Base-by-base conservation (phyloP, 2,888 invertebrate species). In the Hemaris fuciformis region DNA sequence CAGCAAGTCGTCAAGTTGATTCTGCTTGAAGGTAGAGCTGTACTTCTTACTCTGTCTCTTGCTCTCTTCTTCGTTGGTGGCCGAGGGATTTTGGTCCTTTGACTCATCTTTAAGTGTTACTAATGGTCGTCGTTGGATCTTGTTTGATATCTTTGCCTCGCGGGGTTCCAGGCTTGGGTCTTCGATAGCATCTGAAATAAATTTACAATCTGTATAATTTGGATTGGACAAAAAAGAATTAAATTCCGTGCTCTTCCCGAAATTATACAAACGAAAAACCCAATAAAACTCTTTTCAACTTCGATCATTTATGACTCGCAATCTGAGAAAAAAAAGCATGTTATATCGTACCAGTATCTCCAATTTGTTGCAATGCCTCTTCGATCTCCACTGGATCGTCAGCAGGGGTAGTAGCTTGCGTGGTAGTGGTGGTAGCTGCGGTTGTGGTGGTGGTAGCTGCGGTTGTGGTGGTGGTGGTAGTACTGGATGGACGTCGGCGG, bases 31-130 rank as follows among this genome's bases (percentile, higher is more conserved):
- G 61, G 81, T 86, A 6, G 89, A 70, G 68, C 90, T 91, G 79
- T 87, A 92, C 70, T 91, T 92, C 78, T 92, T 92, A 73, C 91
- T 91, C 65, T 91, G 91, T 67, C 91, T 80, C 69, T 88, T 90
- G 38, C 79, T 85, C 65, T 91, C 89, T 3, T 91, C 90, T 20
- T 92, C 91, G 62, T 85, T 91, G 0, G 90, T 89, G 0, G 91
- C 91, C 1, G 89, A 85, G 0, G 87, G 85, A 66, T 89, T 91
- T 65, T 90, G 91, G 69, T 91, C 90, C 15, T 71, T 73, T 0
- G 66, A 60, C 31, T 79, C 77, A 1, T 83, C 83, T 61, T 87
- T 88, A n/a, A 89, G 72, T 57, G 81, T 77, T 10, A 87, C 76
- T 3, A 91, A 77, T 0, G 91, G 91, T 7, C 91, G 84, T 1